Conservation (phyloP, 2,888 invertebrate species). For the Pecten maximus region DNA sequence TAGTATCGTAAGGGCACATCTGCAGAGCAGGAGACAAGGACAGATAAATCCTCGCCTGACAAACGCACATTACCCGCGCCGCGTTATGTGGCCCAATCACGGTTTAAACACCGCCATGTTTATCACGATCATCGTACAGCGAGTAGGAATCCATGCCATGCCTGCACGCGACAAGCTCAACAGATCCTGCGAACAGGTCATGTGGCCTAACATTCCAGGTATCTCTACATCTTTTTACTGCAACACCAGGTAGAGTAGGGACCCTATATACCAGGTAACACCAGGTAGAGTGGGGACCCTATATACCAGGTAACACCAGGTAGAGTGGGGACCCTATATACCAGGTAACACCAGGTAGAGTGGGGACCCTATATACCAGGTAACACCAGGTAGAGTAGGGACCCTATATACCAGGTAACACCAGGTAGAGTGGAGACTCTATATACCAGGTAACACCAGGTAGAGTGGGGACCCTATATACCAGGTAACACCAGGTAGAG, state of each 20-base stretch:
- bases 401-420: too few relatives aligned
- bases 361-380: too few relatives aligned
- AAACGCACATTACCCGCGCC: background rate
- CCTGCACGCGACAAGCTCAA: conserved; percentile 9
- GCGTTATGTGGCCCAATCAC: conserved; percentile 20
- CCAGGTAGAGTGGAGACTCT: too few relatives aligned
- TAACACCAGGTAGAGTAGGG: too few relatives aligned
- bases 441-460: too few relatives aligned
- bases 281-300: too few relatives aligned
- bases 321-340: too few relatives aligned
- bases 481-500: too few relatives aligned
- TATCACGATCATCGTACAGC: conserved; percentile 2
- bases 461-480: too few relatives aligned
- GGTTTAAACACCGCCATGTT: conserved; percentile 14
- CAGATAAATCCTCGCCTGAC: conserved; percentile 8
- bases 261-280: too few relatives aligned
- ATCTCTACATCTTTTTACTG: background rate
- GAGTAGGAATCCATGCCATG: background rate
- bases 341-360: too few relatives aligned
- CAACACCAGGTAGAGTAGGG: background rate
- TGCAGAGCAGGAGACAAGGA: background rate
- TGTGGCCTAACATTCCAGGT: background rate
- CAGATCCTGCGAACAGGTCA: background rate
- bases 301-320: too few relatives aligned
- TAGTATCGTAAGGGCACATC: conserved; percentile 1